A percentile compares a stretch with the other conserved stretches of the same genome.
These are phyloP conservation scores for Paratilapia polleni DNA, from an alignment of 2,113 vertebrate genomes.

Conservation along the genomic window DNA sequence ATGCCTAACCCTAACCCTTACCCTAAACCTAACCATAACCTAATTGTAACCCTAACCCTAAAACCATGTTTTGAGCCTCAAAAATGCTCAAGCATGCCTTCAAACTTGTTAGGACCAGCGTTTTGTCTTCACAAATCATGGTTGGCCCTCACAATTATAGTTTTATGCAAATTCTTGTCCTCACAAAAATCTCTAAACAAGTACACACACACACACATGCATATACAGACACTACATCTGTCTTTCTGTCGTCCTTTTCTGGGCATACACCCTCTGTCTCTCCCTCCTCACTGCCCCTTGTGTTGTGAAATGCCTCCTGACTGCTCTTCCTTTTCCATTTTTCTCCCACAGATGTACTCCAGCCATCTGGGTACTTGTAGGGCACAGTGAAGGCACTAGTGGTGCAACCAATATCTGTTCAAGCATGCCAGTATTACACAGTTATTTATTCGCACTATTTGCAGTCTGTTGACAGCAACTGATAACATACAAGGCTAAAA, in stretches of 20 bases:
- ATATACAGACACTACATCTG: slow-evolving; percentile 21
- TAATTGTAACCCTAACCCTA: no score
- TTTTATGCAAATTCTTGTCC: no score
- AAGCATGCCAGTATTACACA: slow-evolving; percentile 12
- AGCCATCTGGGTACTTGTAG: slow-evolving; percentile 65
- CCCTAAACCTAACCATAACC: no score
- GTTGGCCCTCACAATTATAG: no score
- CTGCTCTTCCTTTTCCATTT: slow-evolving; percentile 52
- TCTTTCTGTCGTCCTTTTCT: slow-evolving; percentile 47
- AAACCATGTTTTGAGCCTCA: no score
- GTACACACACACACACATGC: neutral
- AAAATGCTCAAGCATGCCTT: no score
- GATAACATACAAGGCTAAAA: neutral
- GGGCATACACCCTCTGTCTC: slow-evolving; percentile 34
- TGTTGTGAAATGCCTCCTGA: slow-evolving; percentile 54
- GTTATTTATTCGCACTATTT: slow-evolving; percentile 25
- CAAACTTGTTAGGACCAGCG: no score
- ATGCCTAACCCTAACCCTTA: no score
- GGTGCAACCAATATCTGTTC: slow-evolving; percentile 32
- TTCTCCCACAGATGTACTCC: slow-evolving; percentile 54
- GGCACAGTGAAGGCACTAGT: slow-evolving; percentile 25
- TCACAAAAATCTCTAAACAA: no score
- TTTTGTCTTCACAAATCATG: no score
- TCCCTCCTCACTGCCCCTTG: slow-evolving; percentile 45
- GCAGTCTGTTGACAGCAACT: neutral